A percentile compares a stretch with the other conserved stretches of the same genome.
phyloP scores from a whole-genome alignment of 2,888 invertebrate genomes.

The Eucera pruinosa region DNA sequence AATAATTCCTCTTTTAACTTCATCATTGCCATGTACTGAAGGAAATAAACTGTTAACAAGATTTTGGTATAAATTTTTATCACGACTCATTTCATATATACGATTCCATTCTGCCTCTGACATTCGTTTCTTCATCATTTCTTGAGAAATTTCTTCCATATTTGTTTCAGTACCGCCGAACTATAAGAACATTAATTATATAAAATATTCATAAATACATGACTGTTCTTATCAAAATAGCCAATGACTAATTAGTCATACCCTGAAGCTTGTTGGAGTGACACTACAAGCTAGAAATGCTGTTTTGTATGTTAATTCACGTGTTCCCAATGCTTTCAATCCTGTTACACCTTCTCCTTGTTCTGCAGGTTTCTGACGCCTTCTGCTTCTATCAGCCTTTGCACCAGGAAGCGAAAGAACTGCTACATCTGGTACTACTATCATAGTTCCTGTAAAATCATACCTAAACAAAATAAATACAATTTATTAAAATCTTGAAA shows the following conservation, averaged over 20 bases:
- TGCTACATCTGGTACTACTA: conserved; percentile 98
- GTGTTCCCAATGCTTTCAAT: conserved; percentile 92
- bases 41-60: conserved; percentile 97
- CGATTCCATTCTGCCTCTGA: conserved; percentile 97
- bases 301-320: conserved; percentile 94
- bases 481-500: conserved; percentile 3
- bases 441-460: conserved; percentile 87
- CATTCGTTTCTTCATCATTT: conserved; percentile 97
- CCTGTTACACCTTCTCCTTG: conserved; percentile 94
- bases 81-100: conserved; percentile 98
- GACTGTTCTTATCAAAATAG: not conserved
- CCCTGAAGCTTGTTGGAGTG: conserved; percentile 92
- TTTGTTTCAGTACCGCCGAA: conserved; percentile 94
- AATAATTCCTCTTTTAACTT: conserved; percentile 96
- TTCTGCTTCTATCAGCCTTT: conserved; percentile 91
- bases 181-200: conserved; percentile 74
- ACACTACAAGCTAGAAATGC: conserved; percentile 98
- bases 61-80: conserved; percentile 95
- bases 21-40: conserved; percentile 98
- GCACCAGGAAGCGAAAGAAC: conserved; percentile 94
- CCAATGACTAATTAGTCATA: conserved; percentile 73
- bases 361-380: conserved; percentile 89
- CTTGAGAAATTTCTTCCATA: conserved; percentile 95
- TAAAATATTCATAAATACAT: conserved; percentile 3
- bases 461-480: conserved; percentile 69